A percentile compares a stretch with the other conserved stretches of the same genome.
Conservation (phyloP, 2,888 invertebrate species). For the Sialis fuliginosa region DNA sequence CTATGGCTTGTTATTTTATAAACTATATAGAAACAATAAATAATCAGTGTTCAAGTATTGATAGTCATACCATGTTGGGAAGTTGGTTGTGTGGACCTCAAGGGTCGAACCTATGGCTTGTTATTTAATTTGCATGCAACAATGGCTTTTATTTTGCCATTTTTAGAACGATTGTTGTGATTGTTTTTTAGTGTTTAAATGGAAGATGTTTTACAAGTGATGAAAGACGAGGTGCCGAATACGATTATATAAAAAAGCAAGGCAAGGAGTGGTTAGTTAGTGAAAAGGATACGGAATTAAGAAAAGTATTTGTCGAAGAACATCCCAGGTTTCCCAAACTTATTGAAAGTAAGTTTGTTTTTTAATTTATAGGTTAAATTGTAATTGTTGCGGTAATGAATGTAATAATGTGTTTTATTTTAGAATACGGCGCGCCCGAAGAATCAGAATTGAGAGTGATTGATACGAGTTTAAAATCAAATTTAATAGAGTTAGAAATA, state of each 20-base stretch:
- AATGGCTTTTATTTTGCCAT: no score
- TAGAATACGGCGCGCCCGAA: constrained; percentile 72
- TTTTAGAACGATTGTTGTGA: no score
- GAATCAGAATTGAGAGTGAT: constrained; percentile 44
- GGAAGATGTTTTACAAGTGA: constrained; percentile 47
- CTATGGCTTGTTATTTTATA: no score
- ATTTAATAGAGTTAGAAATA: constrained; percentile 44
- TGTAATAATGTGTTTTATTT: no score
- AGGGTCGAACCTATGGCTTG: no score
- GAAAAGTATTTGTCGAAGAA: constrained; percentile 37
- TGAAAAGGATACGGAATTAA: constrained; percentile 28
- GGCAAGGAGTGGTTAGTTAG: constrained; percentile 53
- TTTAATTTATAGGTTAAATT: not conserved
- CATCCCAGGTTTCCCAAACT: constrained; percentile 64
- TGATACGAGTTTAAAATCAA: constrained; percentile 44
- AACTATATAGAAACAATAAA: no score
- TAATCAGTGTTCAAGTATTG: no score
- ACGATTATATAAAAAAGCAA: constrained; percentile 75
- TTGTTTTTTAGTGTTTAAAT: constrained; percentile 40
- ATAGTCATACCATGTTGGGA: no score
- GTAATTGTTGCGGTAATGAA: no score
- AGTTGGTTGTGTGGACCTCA: no score
- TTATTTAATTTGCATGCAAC: no score
- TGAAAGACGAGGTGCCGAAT: constrained; percentile 71
- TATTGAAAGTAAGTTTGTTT: constrained; percentile 44